phyloP scores from a whole-genome alignment of 2,797 vertebrate species.

The Gallirallus australis region DNA sequence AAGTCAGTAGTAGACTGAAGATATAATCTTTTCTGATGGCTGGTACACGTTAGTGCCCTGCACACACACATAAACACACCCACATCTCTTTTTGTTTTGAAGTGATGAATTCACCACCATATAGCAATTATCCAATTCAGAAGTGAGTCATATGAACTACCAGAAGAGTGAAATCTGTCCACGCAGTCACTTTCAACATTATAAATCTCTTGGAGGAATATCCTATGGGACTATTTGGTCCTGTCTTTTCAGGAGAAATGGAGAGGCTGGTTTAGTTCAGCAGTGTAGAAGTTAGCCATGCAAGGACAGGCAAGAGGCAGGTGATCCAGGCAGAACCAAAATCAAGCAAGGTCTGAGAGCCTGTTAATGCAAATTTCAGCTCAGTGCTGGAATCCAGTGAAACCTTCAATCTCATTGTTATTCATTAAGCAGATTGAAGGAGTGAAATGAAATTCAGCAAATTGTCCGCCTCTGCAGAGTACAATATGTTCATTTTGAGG shows the following conservation, averaged over 20 bases:
- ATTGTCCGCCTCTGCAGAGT: constrained; percentile 61
- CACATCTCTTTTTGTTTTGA: constrained; percentile 44
- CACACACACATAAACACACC: constrained; percentile 17
- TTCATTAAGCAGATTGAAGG: constrained; percentile 69
- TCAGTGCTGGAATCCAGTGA: constrained; percentile 1
- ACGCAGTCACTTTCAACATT: neutral
- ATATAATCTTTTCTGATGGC: neutral
- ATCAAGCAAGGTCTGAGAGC: neutral
- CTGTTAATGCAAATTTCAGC: neutral
- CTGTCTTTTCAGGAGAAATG: neutral
- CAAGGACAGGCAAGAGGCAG: neutral
- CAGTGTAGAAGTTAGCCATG: neutral
- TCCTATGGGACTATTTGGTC: neutral
- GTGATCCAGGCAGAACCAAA: neutral
- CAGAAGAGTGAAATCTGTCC: constrained; percentile 37
- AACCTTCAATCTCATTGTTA: constrained; percentile 58
- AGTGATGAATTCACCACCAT: constrained; percentile 35
- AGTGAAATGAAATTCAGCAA: constrained; percentile 59
- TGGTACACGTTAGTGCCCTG: neutral
- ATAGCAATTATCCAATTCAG: constrained; percentile 44
- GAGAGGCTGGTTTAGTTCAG: neutral
- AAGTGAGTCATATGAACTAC: constrained; percentile 40
- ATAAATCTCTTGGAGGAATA: neutral
- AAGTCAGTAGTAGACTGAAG: neutral
- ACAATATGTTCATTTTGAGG: constrained; percentile 51